Evolutionary conservation across 2,113 vertebrate genomes (phyloP).

Genomic region (Malurus cyaneus): DNA sequence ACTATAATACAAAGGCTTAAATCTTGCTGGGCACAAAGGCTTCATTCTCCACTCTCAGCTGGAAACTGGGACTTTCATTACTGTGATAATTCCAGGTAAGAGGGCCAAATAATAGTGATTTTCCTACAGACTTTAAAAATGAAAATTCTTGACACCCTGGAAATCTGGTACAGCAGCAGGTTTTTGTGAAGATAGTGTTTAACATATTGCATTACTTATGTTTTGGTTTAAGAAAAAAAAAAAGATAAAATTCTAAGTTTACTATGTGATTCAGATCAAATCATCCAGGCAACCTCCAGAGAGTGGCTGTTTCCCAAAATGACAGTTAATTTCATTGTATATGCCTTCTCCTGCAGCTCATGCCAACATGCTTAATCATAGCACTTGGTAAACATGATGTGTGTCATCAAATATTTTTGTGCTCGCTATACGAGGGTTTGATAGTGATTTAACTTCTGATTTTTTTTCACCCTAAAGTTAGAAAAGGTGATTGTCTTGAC

Average conservation of each 20-base stretch:
- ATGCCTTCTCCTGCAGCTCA: not conserved
- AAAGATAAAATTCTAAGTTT: not conserved
- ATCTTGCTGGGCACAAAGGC: not conserved
- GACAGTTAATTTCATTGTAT: conserved; percentile 24
- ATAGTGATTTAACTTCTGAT: no score
- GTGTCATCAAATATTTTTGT: no score
- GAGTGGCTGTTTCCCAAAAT: conserved; percentile 3
- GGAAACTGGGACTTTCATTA: conserved; percentile 12
- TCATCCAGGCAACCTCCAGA: conserved; percentile 32
- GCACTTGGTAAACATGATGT: not conserved
- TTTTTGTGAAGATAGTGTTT: conserved; percentile 25
- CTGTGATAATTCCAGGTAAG: conserved; percentile 15
- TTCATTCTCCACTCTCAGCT: not conserved
- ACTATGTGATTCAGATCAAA: conserved; percentile 11
- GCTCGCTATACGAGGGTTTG: no score
- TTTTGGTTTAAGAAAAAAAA: not conserved
- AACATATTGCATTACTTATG: conserved; percentile 3
- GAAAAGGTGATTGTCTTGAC: no score
- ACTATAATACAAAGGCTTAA: not conserved
- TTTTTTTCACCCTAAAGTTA: no score
- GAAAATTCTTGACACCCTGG: not conserved
- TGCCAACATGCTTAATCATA: not conserved
- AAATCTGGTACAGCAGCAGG: conserved; percentile 3
- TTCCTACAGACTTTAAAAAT: not conserved
- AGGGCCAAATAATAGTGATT: not conserved